phyloP scores from a whole-genome alignment of 30 jellyfish, hydroid and myxozoan genomes.

The Aurelia sp. region DNA sequence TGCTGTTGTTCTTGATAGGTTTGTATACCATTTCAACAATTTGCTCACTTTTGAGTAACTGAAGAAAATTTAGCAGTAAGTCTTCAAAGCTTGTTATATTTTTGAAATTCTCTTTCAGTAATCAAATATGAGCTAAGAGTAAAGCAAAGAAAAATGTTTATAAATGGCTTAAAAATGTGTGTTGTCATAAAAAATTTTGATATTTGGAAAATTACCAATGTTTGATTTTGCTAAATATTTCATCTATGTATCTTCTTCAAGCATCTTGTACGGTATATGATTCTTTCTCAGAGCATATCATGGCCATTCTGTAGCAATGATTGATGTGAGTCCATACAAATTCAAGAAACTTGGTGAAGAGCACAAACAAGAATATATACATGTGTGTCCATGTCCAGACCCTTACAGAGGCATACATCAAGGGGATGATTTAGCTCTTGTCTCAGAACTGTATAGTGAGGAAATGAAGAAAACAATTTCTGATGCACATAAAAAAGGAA shows the following conservation, averaged over 20 bases:
- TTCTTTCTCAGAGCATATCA: slow-evolving; percentile 83
- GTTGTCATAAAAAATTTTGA: no score
- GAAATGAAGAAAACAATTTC: slow-evolving; percentile 63
- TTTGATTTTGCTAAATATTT: no score
- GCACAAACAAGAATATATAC: slow-evolving; percentile 68
- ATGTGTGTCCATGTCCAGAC: slow-evolving; percentile 93
- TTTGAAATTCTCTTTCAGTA: no score
- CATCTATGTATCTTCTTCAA: no score
- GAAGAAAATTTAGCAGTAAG: no score
- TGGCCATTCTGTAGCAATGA: slow-evolving; percentile 94
- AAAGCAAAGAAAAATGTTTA: no score
- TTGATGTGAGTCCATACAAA: slow-evolving; percentile 94
- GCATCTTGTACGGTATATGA: no score
- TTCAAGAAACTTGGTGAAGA: slow-evolving; percentile 47
- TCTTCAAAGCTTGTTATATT: no score
- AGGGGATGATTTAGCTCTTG: slow-evolving; percentile 58
- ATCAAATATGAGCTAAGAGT: no score
- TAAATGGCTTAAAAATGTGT: no score
- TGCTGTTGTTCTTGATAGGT: slow-evolving; percentile 89
- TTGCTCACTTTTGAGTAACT: no score
- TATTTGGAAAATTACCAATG: no score
- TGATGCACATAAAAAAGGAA: slow-evolving; percentile 51
- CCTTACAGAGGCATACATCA: slow-evolving; percentile 78
- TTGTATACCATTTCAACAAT: background rate
- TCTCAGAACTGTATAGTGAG: slow-evolving; percentile 66